A percentile compares a stretch with the other conserved stretches of the same genome.
phyloP scores from a whole-genome alignment of 2,888 invertebrate genomes.

The Scelioninae gen. 2 region DNA sequence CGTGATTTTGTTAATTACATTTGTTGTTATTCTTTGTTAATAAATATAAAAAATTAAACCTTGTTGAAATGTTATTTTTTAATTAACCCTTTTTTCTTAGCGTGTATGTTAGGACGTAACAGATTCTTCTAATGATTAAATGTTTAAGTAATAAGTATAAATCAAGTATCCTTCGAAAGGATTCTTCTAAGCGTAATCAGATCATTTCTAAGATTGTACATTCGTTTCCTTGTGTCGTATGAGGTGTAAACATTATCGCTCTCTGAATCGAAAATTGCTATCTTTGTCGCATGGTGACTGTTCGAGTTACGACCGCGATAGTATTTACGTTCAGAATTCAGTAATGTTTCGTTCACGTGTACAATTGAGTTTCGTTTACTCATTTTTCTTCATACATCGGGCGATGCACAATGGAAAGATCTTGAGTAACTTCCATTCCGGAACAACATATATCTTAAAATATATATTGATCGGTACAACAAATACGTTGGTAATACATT shows the following conservation, averaged over 20 bases:
- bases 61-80: too few species aligned
- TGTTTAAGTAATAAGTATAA: too few species aligned
- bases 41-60: too few species aligned
- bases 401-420: slow-evolving; percentile 33
- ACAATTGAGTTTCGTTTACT: slow-evolving; percentile 43
- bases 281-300: slow-evolving; percentile 40
- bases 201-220: slow-evolving; percentile 19
- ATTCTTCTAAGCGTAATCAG: too few species aligned
- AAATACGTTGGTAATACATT: background rate
- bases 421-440: slow-evolving; percentile 28
- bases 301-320: slow-evolving; percentile 41
- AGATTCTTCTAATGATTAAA: too few species aligned
- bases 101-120: too few species aligned
- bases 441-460: slow-evolving; percentile 18
- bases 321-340: slow-evolving; percentile 32
- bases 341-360: slow-evolving; percentile 37
- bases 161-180: too few species aligned
- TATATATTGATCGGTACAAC: slow-evolving; percentile 1
- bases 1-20: too few species aligned
- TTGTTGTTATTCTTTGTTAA: too few species aligned
- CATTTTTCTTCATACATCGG: slow-evolving; percentile 29
- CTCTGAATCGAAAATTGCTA: slow-evolving; percentile 38
- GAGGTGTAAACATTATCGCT: slow-evolving; percentile 45
- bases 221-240: slow-evolving; percentile 29
- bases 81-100: too few species aligned